phyloP scores from a whole-genome alignment of 2,113 vertebrate genomes.

The Seriola quinqueradiata region DNA sequence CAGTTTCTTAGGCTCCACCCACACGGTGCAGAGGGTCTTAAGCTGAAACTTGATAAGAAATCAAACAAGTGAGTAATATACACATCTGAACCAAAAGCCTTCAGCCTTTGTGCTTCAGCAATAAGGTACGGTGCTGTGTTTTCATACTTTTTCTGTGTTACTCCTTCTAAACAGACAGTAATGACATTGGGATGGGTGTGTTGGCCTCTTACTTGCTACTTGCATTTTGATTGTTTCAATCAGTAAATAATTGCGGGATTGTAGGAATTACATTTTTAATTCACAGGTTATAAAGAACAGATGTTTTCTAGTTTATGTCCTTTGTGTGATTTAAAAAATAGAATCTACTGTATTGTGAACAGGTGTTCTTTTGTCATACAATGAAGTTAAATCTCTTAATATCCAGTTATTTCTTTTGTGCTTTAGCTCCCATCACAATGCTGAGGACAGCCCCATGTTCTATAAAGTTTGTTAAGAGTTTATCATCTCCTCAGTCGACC shows the following conservation, averaged over 20 bases:
- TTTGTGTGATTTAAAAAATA: too few species aligned
- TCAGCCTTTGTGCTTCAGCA: conserved; percentile 26
- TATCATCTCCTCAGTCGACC: neutral
- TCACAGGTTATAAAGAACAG: neutral
- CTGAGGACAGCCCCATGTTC: too few species aligned
- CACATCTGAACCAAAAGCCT: conserved; percentile 37
- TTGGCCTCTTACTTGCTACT: neutral
- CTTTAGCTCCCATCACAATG: too few species aligned
- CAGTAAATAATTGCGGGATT: neutral
- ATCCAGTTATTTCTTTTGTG: too few species aligned
- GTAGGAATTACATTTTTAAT: neutral
- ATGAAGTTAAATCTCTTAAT: neutral
- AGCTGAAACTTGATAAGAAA: conserved; percentile 37
- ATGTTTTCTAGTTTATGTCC: neutral
- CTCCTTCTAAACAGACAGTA: neutral
- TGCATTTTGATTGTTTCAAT: neutral
- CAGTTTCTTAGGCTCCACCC: conserved; percentile 60
- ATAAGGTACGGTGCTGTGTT: conserved; percentile 50
- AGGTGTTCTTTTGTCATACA: neutral
- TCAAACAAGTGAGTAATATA: conserved; percentile 25
- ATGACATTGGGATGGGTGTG: neutral
- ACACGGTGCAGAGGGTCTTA: conserved; percentile 23
- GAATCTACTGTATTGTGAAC: neutral
- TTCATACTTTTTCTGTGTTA: neutral
- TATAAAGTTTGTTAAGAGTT: too few species aligned